These are phyloP conservation scores for Scaptomyza graminum DNA, from an alignment of 1,140 invertebrate species.

Conservation along the genomic window DNA sequence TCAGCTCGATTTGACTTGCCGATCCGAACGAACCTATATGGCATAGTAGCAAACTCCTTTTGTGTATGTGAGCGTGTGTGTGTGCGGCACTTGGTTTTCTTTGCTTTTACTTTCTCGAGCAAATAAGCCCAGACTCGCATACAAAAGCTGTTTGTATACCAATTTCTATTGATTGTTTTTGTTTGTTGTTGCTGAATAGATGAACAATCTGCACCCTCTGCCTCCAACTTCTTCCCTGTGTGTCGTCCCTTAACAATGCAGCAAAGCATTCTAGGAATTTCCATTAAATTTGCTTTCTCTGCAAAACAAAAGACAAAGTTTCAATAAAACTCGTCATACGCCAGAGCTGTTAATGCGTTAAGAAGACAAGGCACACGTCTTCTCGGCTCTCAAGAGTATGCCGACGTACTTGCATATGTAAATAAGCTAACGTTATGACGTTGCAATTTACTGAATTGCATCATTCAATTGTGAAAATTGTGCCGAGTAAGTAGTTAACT, in stretches of 20 bases:
- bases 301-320: constrained; percentile 61
- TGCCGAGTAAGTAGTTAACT: neutral
- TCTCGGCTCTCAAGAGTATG: neutral
- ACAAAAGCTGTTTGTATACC: constrained; percentile 73
- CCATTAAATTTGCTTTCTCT: constrained; percentile 41
- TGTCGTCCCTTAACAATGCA: constrained; percentile 46
- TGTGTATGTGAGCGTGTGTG: constrained; percentile 2
- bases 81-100: constrained; percentile 45
- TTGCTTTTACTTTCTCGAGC: constrained; percentile 66
- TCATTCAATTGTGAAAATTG: constrained; percentile 3
- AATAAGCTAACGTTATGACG: constrained; percentile 33
- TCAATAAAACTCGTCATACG: constrained; percentile 40
- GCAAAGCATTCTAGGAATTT: constrained; percentile 61
- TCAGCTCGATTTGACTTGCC: neutral
- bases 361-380: neutral
- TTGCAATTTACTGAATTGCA: constrained; percentile 7
- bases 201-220: neutral
- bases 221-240: neutral
- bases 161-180: constrained; percentile 78
- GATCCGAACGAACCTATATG: too few relatives aligned
- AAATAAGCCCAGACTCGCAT: constrained; percentile 59
- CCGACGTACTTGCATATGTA: constrained; percentile 14
- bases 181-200: constrained; percentile 55
- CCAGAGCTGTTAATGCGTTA: constrained; percentile 43
- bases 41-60: neutral